These are phyloP conservation scores for Saguinus imperator DNA, from an alignment of 2,113 vertebrate genomes.

Conservation along the genomic window DNA sequence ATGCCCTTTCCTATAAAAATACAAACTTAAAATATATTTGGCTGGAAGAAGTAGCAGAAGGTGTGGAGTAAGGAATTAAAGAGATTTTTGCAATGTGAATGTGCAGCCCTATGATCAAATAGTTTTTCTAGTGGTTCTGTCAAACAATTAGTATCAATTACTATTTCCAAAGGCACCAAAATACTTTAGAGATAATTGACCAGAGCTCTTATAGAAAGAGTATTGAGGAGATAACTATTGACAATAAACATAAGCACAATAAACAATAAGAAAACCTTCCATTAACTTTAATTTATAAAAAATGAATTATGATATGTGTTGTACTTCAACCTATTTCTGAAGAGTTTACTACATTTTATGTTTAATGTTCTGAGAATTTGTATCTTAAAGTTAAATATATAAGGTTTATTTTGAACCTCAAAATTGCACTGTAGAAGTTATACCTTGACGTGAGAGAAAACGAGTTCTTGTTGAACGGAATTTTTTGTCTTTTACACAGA, in stretches of 20 bases:
- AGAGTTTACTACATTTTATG: not conserved
- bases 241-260: not conserved
- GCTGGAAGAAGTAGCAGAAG: not conserved
- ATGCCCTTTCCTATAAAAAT: conserved; percentile 56
- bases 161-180: conserved; percentile 1
- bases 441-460: not conserved
- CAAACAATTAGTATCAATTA: conserved; percentile 55
- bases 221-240: not conserved
- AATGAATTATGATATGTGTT: not conserved
- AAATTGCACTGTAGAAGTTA: not conserved
- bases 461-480: not conserved
- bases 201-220: not conserved
- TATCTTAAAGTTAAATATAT: not conserved
- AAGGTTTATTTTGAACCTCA: not conserved
- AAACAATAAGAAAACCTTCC: not conserved
- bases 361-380: not conserved
- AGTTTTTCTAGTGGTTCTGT: conserved; percentile 35
- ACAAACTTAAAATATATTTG: conserved; percentile 60
- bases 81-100: conserved; percentile 9
- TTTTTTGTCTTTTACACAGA: not conserved
- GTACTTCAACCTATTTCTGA: not conserved
- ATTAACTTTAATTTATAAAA: not conserved
- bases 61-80: not conserved
- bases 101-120: not conserved
- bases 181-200: conserved; percentile 34